Percentiles rank a stretch among this genome's conserved stretches.
These are phyloP conservation scores for Drosophila cracens DNA, from an alignment of 2,888 invertebrate species.

Conservation along the genomic window DNA sequence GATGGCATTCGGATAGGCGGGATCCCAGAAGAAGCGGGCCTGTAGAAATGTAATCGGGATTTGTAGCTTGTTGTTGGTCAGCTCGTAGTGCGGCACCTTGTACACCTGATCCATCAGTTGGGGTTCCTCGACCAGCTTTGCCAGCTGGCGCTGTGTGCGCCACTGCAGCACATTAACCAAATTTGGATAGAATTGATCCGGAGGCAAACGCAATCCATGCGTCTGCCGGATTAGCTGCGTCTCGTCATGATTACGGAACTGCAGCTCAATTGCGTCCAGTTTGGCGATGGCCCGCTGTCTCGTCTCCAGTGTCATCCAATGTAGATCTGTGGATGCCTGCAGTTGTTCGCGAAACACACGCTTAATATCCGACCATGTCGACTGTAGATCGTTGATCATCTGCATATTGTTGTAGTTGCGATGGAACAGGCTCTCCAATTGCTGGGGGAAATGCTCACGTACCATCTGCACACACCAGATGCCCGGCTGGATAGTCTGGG, in stretches of 20 bases:
- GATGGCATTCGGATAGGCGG: constrained; percentile 78
- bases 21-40: constrained; percentile 82
- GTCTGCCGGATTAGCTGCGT: constrained; percentile 59
- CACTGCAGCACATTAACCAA: constrained; percentile 75
- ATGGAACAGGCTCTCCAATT: constrained; percentile 80
- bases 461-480: constrained; percentile 78
- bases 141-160: constrained; percentile 65
- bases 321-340: constrained; percentile 70
- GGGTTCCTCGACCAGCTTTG: constrained; percentile 68
- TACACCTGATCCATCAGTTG: constrained; percentile 58
- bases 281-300: constrained; percentile 76
- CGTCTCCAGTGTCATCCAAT: constrained; percentile 74
- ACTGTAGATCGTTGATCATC: constrained; percentile 80
- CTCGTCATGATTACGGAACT: constrained; percentile 69
- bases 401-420: constrained; percentile 80
- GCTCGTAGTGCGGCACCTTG: constrained; percentile 73
- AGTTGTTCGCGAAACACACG: constrained; percentile 77
- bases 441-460: constrained; percentile 77
- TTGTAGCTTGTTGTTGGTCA: constrained; percentile 74
- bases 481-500: constrained; percentile 50
- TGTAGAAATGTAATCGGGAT: constrained; percentile 81
- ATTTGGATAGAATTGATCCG: constrained; percentile 73
- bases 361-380: constrained; percentile 80
- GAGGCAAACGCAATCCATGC: constrained; percentile 55
- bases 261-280: constrained; percentile 72